Percentiles rank a stretch among this genome's conserved stretches.
Evolutionary conservation across 92 coral and sea anemone species (phyloP).

Genomic region (Epizoanthus stellaris): DNA sequence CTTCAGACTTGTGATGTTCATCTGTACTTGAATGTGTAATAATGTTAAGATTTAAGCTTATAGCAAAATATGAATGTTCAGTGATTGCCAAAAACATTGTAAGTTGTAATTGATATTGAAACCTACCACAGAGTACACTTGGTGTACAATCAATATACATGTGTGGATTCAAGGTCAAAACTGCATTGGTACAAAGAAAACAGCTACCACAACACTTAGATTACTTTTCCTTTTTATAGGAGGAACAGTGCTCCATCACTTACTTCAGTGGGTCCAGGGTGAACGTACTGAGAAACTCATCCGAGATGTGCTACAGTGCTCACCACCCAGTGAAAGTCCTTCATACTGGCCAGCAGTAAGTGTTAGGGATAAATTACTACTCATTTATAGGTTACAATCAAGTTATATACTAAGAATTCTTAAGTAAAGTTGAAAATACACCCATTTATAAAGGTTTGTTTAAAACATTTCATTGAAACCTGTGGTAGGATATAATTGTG

Average conservation of each 20-base stretch:
- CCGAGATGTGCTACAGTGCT: constrained; percentile 71
- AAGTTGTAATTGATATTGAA: neutral
- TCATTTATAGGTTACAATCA: too few relatives aligned
- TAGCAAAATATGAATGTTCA: too few relatives aligned
- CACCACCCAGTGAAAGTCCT: constrained; percentile 85
- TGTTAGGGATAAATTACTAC: neutral
- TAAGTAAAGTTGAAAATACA: too few relatives aligned
- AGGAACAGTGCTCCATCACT: constrained; percentile 88
- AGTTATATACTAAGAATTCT: too few relatives aligned
- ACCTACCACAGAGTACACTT: neutral
- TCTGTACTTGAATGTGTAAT: too few relatives aligned
- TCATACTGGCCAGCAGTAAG: constrained; percentile 99
- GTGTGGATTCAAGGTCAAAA: neutral
- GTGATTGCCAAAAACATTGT: too few relatives aligned
- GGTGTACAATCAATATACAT: too few relatives aligned
- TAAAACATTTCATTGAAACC: too few relatives aligned
- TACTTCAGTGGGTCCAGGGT: constrained; percentile 94
- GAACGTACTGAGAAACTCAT: constrained; percentile 78
- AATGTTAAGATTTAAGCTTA: too few relatives aligned
- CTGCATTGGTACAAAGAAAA: neutral
- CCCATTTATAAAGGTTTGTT: too few relatives aligned
- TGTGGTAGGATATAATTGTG: too few relatives aligned
- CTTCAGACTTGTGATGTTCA: too few relatives aligned
- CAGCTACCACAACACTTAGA: neutral
- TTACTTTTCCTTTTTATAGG: constrained; percentile 53